Evolutionary conservation across 2,888 invertebrate species (phyloP), one percentile per base, ranked within the genome.

Genomic region (Drosophila neutralis): DNA sequence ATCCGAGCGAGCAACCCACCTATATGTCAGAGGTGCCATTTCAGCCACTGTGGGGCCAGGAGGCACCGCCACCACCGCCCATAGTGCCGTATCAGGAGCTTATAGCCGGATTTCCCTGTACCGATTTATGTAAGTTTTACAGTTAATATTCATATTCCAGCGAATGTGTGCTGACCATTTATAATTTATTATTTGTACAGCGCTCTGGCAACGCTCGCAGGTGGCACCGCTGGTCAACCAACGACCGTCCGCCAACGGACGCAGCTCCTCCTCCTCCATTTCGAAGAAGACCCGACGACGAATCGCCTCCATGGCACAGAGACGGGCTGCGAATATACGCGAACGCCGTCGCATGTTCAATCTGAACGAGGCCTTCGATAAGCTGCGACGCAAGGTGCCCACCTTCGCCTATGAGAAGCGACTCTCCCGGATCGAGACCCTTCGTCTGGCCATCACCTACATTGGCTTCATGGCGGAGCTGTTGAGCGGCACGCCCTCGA

Each of bases 371-470:
- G 98, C 98, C 1, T 99, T 99, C 90, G 98, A 98, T 92, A 97
- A 97, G 91, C 94, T 99, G 48, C 94, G 98, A 33, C 94, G 98
- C 89, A 98, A 98, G 94, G 97, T 96, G 83, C 98, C 98, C 27
- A 98, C 98, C 0, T 99, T 99, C 91, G 98, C 98, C 0, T 98
- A 98, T 92, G 98, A 99, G 93, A 98, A 98, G 92, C 95, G 98
- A 0, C 94, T 99, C 2, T 98, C 98, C 0, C 95, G 98, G 78
- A 98, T 99, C 90, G 98, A 99, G 93, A 99, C 98, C 0, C 94
- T 99, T 0, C 95, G 98, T 0, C 94, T 99, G 87, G 98, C 98
- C 62, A 98, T 98, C 89, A 98, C 98, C 0, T 99, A 99, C 94
- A 99, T 99, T 90, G 96, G 97, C 76, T 99, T 98, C 93, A 98